phyloP scores from a whole-genome alignment of 2,113 vertebrate species.

The Ariopsis seemanni region DNA sequence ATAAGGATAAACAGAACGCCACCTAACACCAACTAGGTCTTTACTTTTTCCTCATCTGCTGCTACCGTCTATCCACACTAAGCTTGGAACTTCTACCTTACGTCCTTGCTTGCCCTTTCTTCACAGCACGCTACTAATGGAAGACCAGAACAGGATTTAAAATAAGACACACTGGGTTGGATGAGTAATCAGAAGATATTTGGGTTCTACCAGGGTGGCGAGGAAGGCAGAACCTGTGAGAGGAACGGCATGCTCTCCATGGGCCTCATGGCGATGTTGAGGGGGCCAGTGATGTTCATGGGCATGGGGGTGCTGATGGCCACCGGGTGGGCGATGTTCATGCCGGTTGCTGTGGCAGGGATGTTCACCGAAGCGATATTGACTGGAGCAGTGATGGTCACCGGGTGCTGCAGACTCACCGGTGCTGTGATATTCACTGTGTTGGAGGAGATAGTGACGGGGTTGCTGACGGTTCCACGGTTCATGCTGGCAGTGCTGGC shows the following conservation, averaged over 20 bases:
- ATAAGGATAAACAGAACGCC: constrained; percentile 36
- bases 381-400: constrained; percentile 86
- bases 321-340: constrained; percentile 88
- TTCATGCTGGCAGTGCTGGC: constrained; percentile 70
- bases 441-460: constrained; percentile 93
- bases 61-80: constrained; percentile 27
- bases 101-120: constrained; percentile 23
- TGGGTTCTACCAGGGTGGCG: constrained; percentile 88
- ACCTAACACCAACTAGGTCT: constrained; percentile 23
- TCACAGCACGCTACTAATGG: constrained; percentile 39
- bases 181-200: constrained; percentile 9
- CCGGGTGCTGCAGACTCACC: constrained; percentile 84
- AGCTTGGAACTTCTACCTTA: constrained; percentile 17
- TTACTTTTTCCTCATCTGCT: constrained; percentile 7
- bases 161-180: constrained; percentile 34
- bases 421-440: constrained; percentile 93
- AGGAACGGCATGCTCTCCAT: constrained; percentile 98
- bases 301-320: constrained; percentile 87
- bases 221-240: constrained; percentile 94
- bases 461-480: constrained; percentile 70
- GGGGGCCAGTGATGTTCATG: constrained; percentile 85
- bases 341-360: constrained; percentile 80
- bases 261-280: constrained; percentile 89
- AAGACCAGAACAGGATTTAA: constrained; percentile 42
- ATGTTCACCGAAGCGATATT: constrained; percentile 84